Percentiles rank a stretch among this genome's conserved stretches.
Evolutionary conservation across 2,888 invertebrate genomes (phyloP).

Genomic region (Oeneis ivallda): DNA sequence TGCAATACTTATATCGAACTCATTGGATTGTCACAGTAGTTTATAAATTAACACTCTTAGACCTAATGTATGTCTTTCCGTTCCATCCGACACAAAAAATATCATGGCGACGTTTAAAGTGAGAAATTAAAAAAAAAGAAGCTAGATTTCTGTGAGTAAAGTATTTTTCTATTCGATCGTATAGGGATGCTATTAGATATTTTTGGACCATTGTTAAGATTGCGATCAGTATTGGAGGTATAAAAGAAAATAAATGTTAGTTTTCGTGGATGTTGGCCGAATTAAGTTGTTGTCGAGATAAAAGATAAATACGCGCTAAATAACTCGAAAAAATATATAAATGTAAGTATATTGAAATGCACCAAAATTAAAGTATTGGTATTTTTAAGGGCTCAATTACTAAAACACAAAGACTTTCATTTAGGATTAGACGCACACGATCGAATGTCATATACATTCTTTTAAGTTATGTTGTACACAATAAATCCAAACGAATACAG

Average conservation of each 20-base stretch:
- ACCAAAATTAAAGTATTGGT: slow-evolving; percentile 39
- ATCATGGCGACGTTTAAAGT: slow-evolving; percentile 50
- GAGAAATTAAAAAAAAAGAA: slow-evolving; percentile 54
- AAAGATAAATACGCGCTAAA: slow-evolving; percentile 58
- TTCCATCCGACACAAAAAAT: slow-evolving; percentile 54
- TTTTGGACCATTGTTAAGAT: slow-evolving; percentile 82
- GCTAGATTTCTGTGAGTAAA: slow-evolving; percentile 73
- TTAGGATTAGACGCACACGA: slow-evolving; percentile 5
- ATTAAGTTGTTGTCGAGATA: slow-evolving; percentile 61
- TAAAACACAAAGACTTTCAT: slow-evolving; percentile 8
- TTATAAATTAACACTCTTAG: slow-evolving; percentile 76
- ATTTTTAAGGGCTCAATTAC: slow-evolving; percentile 28
- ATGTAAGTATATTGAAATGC: slow-evolving; percentile 50
- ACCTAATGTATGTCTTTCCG: slow-evolving; percentile 63
- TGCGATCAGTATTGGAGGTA: slow-evolving; percentile 75
- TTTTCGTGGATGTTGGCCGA: slow-evolving; percentile 64
- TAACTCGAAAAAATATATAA: slow-evolving; percentile 53
- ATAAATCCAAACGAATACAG: neutral
- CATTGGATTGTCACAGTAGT: slow-evolving; percentile 72
- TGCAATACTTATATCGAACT: slow-evolving; percentile 61
- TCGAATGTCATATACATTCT: neutral
- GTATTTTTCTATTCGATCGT: slow-evolving; percentile 81
- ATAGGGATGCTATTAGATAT: slow-evolving; percentile 79
- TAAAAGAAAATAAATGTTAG: slow-evolving; percentile 64
- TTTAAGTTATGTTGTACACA: slow-evolving; percentile 8